Evolutionary conservation across 1,140 invertebrate genomes (phyloP).

Genomic region (Vanessa tameamea): DNA sequence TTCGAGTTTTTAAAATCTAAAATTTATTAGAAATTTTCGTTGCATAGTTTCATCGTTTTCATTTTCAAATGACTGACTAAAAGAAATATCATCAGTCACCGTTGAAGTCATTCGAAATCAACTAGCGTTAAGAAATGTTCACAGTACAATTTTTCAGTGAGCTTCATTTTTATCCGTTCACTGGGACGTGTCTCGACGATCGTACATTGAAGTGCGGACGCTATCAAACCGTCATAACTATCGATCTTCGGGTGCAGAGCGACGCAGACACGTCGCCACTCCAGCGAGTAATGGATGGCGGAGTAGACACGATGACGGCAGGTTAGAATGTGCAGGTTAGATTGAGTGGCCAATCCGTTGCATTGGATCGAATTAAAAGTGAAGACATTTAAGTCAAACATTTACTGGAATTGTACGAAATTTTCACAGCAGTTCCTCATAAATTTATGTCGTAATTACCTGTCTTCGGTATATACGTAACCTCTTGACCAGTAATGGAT

Average conservation of each 20-base stretch:
- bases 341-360: constrained; percentile 26
- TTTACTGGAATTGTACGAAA: constrained; percentile 1
- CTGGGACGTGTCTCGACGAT: constrained; percentile 21
- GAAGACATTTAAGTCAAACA: constrained; percentile 4
- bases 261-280: constrained; percentile 45
- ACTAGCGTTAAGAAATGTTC: constrained; percentile 1
- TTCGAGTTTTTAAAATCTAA: not conserved
- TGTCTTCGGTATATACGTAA: not conserved
- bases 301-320: constrained; percentile 21
- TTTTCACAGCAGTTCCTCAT: not conserved
- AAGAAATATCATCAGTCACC: constrained; percentile 2
- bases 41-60: not conserved
- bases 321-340: constrained; percentile 22
- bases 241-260: constrained; percentile 40
- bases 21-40: not conserved
- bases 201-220: constrained; percentile 32
- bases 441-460: not conserved
- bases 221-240: constrained; percentile 45
- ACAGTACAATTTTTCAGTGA: constrained; percentile 11
- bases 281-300: constrained; percentile 46
- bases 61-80: not conserved
- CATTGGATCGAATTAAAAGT: constrained; percentile 11
- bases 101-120: constrained; percentile 2
- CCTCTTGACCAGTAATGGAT: not conserved
- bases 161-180: constrained; percentile 27